A percentile compares a stretch with the other conserved stretches of the same genome.
These are phyloP conservation scores for Sceloporus undulatus DNA, from an alignment of 2,113 vertebrate species.

Conservation along the genomic window DNA sequence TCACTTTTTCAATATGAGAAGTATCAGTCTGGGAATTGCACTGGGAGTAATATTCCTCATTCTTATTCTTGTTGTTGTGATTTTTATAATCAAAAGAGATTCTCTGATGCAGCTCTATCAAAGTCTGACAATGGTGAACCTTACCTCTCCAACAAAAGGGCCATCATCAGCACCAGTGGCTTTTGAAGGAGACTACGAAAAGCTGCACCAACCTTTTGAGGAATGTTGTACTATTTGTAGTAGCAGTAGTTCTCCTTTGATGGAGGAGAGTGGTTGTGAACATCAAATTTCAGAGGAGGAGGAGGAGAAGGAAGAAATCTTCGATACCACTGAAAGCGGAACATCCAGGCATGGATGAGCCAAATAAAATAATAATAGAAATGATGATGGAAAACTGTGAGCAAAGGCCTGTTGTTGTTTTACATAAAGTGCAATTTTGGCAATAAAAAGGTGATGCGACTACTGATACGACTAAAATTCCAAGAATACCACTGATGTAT, in stretches of 20 bases:
- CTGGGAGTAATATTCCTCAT: not conserved
- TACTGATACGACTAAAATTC: too few relatives aligned
- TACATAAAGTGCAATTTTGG: not conserved
- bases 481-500: too few relatives aligned
- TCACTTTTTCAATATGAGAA: not conserved
- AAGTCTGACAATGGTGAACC: too few relatives aligned
- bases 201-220: not conserved
- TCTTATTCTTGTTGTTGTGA: not conserved
- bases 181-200: not conserved
- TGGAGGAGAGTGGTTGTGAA: not conserved
- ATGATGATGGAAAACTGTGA: not conserved
- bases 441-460: too few relatives aligned
- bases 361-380: not conserved
- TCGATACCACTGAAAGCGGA: not conserved
- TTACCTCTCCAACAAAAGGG: not conserved
- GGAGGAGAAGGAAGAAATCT: not conserved
- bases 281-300: not conserved
- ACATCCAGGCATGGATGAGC: constrained; percentile 7
- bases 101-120: not conserved
- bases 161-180: not conserved
- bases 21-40: not conserved
- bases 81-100: not conserved
- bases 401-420: not conserved
- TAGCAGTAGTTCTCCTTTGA: not conserved
- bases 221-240: not conserved